These are phyloP conservation scores for Struthio camelus DNA, from an alignment of 2,113 vertebrate genomes.

Conservation along the genomic window DNA sequence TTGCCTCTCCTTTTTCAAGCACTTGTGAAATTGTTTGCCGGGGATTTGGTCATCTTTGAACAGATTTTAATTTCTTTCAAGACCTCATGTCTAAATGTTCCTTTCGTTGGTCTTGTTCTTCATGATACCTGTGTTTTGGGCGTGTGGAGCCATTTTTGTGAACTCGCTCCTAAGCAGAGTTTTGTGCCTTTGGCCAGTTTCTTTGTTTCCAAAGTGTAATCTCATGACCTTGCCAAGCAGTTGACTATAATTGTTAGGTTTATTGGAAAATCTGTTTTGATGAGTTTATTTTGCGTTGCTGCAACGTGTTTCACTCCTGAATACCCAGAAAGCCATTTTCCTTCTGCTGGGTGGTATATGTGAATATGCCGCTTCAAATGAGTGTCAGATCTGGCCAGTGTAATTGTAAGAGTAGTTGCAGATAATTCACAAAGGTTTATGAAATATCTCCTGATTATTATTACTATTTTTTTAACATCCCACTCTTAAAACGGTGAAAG, in stretches of 20 bases:
- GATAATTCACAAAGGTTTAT: neutral
- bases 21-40: neutral
- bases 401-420: neutral
- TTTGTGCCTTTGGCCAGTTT: neutral
- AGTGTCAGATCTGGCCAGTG: neutral
- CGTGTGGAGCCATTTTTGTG: neutral
- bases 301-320: neutral
- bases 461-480: neutral
- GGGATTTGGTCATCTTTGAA: neutral
- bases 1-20: neutral
- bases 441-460: neutral
- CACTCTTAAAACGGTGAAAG: neutral
- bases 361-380: neutral
- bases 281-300: neutral
- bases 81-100: rapidly evolving
- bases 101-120: neutral
- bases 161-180: neutral
- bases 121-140: neutral
- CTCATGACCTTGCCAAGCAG: neutral
- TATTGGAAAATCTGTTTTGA: neutral
- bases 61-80: neutral
- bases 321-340: neutral
- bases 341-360: neutral
- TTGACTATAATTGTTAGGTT: neutral
- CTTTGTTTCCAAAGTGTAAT: neutral